phyloP scores from a whole-genome alignment of 2,113 vertebrate genomes.

The Lophura nycthemera region DNA sequence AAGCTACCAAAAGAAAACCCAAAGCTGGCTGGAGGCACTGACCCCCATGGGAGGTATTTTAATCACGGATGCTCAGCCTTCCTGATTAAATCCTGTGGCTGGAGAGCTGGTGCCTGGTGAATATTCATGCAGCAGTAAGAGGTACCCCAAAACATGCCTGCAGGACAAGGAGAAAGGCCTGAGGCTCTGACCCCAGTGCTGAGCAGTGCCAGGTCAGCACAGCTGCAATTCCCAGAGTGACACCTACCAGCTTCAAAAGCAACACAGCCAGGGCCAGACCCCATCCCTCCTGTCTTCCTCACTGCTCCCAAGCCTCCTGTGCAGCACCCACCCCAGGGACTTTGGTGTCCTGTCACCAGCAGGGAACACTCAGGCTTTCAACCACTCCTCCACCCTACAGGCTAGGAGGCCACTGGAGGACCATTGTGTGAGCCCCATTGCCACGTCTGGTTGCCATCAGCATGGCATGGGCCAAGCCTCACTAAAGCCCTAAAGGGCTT shows the following conservation, averaged over 20 bases:
- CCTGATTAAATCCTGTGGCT: conserved; percentile 61
- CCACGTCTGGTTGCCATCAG: background rate
- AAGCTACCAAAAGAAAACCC: conserved; percentile 40
- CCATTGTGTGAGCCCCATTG: no score
- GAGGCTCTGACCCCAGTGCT: background rate
- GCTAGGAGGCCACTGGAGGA: background rate
- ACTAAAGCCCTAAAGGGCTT: background rate
- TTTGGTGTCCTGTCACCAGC: background rate
- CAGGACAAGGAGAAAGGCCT: background rate
- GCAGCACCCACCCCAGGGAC: background rate
- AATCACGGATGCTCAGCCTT: conserved; percentile 52
- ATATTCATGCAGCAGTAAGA: conserved; percentile 38
- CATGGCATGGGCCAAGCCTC: background rate
- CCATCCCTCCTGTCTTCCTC: background rate
- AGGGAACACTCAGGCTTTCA: background rate
- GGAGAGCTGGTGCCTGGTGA: conserved; percentile 54
- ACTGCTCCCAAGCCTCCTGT: background rate
- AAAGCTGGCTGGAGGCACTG: conserved; percentile 58
- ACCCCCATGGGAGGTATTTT: conserved; percentile 58
- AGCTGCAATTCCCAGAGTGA: background rate
- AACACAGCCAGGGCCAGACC: rapidly evolving
- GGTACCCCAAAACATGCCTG: conserved; percentile 18
- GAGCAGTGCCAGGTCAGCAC: background rate
- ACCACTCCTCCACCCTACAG: background rate
- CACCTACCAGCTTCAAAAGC: background rate